Evolutionary conservation across 2,888 invertebrate species (phyloP), one percentile per base, ranked within the genome.

Genomic region (Apantesis nais): DNA sequence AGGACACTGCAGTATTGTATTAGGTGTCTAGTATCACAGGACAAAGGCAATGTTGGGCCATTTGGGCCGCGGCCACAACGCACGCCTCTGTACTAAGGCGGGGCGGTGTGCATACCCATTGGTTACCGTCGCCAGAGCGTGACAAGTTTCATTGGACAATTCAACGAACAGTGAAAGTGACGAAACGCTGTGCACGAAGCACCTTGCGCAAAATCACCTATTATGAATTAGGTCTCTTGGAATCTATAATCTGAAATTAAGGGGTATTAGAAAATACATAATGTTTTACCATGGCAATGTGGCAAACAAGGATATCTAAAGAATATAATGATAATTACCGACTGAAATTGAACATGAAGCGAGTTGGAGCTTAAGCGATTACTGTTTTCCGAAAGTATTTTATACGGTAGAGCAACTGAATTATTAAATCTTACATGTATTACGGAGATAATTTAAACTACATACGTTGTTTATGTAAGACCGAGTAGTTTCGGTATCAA

Each of bases 81-180:
- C 88, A 92, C 93, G 93, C 94, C 94, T 92, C 89, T 89, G 88
- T 88, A 79, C 83, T 87, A 87, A 93, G 93, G 94, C 92, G 94
- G 93, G 92, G 94, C 93, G 80, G 89, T 88, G 81, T 88, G 82
- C 86, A 84, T 85, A 89, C 90, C 91, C 88, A 94, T 94, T 94
- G 94, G 94, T 90, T 92, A 88, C 91, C 86, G 90, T 81, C 82
- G 76, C 74, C 91, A 89, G 90, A 93, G 86, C 94, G 93, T 94
- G 93, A 93, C 94, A 91, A 91, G 87, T 90, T 87, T 90, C 90
- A 95, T 94, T 94, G 94, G 94, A 93, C 92, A 93, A 90, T 86
- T 84, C 88, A 82, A 88, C 88, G 85, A 88, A 85, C 88, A 91
- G 92, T 92, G 93, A 94, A 93, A 93, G 93, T 93, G 92, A 92